Evolutionary conservation across 1,140 invertebrate species (phyloP), one percentile per base, ranked within the genome.

Genomic region (Anadara kagoshimensis): DNA sequence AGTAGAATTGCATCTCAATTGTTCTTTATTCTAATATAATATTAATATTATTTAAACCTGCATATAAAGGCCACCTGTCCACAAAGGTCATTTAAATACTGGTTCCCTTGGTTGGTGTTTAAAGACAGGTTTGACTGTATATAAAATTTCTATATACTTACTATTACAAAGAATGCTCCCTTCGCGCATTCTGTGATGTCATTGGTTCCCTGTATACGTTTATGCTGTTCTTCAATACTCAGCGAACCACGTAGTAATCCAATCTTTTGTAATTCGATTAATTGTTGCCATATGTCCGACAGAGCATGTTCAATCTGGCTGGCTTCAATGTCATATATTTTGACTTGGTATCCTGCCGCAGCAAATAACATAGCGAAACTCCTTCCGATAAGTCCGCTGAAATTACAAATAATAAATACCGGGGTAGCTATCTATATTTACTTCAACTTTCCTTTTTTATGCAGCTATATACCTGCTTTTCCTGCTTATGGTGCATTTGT

Each of bases 331-430:
- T 99, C 97, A 86, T 93, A 98, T 41, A 99, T 90, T 5, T 89
- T 89, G 14, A 98, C 96, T 85, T 94, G 89, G 86, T 97, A 98
- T 10, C 96, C 96, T 36, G 93, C 95, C n/a, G 94, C 93, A 0
- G 96, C 96, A 90, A 97, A 99, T 4, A 98, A 89, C 96, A 98
- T 98, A 0, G 96, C 93, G 95, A 96, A 99, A 81, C 95, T 97
- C 64, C 94, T 92, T 11, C 97, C 97, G 76, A 99, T 97, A 24
- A 98, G 89, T 5, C 97, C 97, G 89, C 97, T 97, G 69, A n/a
- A 79, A 80, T 43, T n/a, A 64, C 49, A 49, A n/a, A n/a, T n/a
- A n/a, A n/a, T n/a, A n/a, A n/a, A n/a, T n/a, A n/a, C n/a, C n/a
- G n/a, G n/a, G n/a, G n/a, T n/a, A n/a, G n/a, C n/a, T n/a, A n/a